These are phyloP conservation scores for Sinelater perroti DNA, from an alignment of 2,888 invertebrate genomes.

Conservation along the genomic window DNA sequence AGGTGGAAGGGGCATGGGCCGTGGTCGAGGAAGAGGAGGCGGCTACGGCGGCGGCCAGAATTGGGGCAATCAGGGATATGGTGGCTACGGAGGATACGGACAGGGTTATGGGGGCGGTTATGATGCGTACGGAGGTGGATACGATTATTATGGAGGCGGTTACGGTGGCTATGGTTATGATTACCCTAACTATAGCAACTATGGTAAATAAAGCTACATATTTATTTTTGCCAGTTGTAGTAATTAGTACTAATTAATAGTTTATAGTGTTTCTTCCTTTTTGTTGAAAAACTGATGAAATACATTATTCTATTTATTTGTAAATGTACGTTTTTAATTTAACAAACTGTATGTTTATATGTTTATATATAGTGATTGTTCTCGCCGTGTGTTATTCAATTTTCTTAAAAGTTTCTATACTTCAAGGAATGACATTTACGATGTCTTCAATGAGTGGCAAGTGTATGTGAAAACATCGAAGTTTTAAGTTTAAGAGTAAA, in stretches of 20 bases:
- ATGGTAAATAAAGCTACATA: conserved; percentile 70
- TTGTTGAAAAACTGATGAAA: no score
- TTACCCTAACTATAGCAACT: conserved; percentile 83
- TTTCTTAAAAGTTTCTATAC: no score
- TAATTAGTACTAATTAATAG: neutral
- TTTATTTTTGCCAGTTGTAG: neutral
- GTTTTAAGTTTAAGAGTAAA: no score
- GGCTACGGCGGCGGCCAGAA: conserved; percentile 73
- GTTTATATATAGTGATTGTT: no score
- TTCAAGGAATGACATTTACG: no score
- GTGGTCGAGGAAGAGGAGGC: conserved; percentile 76
- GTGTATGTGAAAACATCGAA: no score
- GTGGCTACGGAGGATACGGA: conserved; percentile 64
- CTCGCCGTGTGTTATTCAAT: no score
- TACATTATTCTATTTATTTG: no score
- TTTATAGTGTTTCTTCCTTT: no score
- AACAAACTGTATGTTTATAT: no score
- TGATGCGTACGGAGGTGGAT: conserved; percentile 77
- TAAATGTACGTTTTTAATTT: no score
- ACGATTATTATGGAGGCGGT: conserved; percentile 78
- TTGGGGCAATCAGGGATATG: conserved; percentile 71
- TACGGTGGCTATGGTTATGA: conserved; percentile 83
- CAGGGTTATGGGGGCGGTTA: conserved; percentile 72
- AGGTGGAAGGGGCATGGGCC: conserved; percentile 72
- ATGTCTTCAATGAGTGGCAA: no score